phyloP scores from a whole-genome alignment of 2,888 invertebrate species.

The Calameuta idolon region DNA sequence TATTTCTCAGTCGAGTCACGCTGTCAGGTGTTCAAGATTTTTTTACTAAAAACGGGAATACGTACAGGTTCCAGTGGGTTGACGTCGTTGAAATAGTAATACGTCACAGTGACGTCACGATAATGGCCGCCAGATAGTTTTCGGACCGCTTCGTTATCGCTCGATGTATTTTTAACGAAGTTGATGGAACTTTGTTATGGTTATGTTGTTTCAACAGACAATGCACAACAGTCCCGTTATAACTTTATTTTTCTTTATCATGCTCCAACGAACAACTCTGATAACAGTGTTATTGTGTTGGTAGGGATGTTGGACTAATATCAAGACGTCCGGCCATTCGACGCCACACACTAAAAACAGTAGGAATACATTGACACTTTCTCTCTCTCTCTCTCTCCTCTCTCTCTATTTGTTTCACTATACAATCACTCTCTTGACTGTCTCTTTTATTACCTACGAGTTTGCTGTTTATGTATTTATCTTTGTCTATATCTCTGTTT shows the following conservation, averaged over 20 bases:
- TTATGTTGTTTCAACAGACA: not conserved
- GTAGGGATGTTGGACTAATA: slow-evolving; percentile 62
- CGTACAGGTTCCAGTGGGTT: not conserved
- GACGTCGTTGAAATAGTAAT: not conserved
- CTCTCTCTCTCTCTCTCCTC: slow-evolving; percentile 12
- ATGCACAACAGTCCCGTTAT: not conserved
- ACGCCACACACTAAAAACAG: slow-evolving; percentile 64
- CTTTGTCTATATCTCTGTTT: not conserved
- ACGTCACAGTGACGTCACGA: not conserved
- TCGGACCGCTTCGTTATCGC: not conserved
- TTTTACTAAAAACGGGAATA: not conserved
- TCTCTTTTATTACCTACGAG: not conserved
- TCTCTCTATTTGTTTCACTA: not conserved
- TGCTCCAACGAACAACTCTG: slow-evolving; percentile 32
- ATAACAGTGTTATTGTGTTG: slow-evolving; percentile 60
- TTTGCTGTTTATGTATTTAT: not conserved
- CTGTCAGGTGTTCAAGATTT: not conserved
- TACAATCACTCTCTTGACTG: slow-evolving; percentile 3
- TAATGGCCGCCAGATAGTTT: not conserved
- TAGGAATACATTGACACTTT: slow-evolving; percentile 63
- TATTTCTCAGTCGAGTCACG: not conserved
- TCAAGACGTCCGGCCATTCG: slow-evolving; percentile 62
- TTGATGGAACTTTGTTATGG: not conserved
- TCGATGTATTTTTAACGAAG: not conserved
- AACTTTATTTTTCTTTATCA: not conserved